phyloP scores from a whole-genome alignment of 1,140 invertebrate genomes.

The Diachasma alloeum region DNA sequence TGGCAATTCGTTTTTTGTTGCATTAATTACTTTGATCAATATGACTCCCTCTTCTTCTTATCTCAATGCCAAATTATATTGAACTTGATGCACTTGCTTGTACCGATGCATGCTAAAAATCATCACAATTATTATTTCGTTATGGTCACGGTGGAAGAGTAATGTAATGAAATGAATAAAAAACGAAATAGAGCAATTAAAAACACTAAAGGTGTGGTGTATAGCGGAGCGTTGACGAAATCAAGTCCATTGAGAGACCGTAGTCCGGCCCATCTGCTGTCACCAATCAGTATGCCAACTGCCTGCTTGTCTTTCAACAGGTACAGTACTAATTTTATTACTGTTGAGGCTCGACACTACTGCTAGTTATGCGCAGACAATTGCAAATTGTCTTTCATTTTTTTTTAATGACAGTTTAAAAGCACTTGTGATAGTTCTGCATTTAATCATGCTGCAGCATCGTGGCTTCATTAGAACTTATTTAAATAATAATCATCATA shows the following conservation, averaged over 20 bases:
- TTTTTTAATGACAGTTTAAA: neutral
- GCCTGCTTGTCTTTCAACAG: slow-evolving; percentile 76
- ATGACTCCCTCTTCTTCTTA: neutral
- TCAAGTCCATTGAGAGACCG: slow-evolving; percentile 64
- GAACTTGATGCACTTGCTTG: neutral
- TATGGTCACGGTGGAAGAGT: neutral
- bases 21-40: neutral
- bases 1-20: neutral
- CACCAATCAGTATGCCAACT: slow-evolving; percentile 78
- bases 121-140: neutral
- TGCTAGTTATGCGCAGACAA: neutral
- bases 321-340: slow-evolving; percentile 64
- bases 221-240: slow-evolving; percentile 62
- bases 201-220: slow-evolving; percentile 47
- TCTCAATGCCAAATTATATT: neutral
- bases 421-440: neutral
- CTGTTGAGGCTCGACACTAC: neutral
- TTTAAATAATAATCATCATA: neutral
- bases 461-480: neutral
- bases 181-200: slow-evolving; percentile 4
- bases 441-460: neutral
- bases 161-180: neutral
- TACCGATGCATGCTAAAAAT: neutral
- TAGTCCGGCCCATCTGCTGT: slow-evolving; percentile 72
- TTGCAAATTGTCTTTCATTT: neutral